These are phyloP conservation scores for Agriopis leucophaearia DNA, from an alignment of 2,888 invertebrate species.

Conservation along the genomic window DNA sequence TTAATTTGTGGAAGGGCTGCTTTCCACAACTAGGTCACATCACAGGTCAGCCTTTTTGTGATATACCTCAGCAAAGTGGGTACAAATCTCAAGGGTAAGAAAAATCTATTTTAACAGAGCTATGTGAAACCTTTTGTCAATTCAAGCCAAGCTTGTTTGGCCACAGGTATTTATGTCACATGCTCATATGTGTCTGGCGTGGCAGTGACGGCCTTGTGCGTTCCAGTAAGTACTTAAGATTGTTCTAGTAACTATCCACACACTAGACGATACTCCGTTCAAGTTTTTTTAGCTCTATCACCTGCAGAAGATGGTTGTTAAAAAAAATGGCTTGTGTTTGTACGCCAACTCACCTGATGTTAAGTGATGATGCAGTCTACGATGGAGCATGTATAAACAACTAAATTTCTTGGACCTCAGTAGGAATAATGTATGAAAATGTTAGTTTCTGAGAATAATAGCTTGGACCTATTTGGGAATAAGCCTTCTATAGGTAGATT, in stretches of 20 bases:
- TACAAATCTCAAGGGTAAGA: neutral
- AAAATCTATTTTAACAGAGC: neutral
- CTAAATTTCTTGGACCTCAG: too few relatives aligned
- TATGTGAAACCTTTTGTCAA: constrained; percentile 27
- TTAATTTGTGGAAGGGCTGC: neutral
- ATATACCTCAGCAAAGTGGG: neutral
- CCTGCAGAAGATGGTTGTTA: too few relatives aligned
- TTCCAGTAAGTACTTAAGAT: constrained; percentile 23
- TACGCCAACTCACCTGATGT: too few relatives aligned
- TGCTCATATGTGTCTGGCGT: constrained; percentile 45
- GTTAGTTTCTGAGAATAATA: too few relatives aligned
- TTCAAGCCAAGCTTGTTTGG: constrained; percentile 43
- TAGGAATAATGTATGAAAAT: too few relatives aligned
- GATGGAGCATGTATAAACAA: too few relatives aligned
- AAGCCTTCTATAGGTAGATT: too few relatives aligned
- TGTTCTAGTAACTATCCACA: neutral
- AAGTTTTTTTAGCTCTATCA: too few relatives aligned
- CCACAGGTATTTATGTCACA: too few relatives aligned
- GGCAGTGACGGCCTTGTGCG: constrained; percentile 49
- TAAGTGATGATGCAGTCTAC: too few relatives aligned
- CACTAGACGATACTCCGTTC: neutral
- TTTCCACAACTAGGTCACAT: neutral
- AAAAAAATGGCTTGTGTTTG: too few relatives aligned
- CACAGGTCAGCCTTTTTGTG: neutral
- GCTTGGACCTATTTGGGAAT: too few relatives aligned